These are phyloP conservation scores for Acanthurus leucopareius DNA, from an alignment of 2,797 vertebrate species.

Conservation along the genomic window DNA sequence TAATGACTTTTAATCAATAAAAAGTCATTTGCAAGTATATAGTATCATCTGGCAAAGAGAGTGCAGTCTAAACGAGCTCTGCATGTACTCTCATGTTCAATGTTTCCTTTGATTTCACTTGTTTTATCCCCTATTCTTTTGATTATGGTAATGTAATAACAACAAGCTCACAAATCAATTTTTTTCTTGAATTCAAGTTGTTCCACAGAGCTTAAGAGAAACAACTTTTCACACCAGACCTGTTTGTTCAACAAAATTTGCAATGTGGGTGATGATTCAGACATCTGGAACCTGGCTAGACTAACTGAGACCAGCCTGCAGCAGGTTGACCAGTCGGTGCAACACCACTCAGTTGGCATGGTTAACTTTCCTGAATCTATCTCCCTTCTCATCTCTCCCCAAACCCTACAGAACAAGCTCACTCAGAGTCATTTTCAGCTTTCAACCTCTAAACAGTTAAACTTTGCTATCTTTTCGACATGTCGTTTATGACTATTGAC, in stretches of 20 bases:
- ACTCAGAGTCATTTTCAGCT: neutral
- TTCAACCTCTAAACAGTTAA: neutral
- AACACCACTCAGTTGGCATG: neutral
- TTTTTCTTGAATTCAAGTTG: neutral
- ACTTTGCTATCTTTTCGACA: neutral
- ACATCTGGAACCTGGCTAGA: conserved; percentile 13
- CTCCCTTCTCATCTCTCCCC: neutral
- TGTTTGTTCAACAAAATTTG: conserved; percentile 5
- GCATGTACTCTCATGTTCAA: neutral
- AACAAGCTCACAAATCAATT: neutral
- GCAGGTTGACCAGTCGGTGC: conserved; percentile 20
- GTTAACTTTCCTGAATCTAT: conserved; percentile 2
- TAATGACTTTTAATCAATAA: conserved; percentile 12
- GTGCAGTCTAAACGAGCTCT: conserved; percentile 8
- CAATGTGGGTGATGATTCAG: conserved; percentile 10
- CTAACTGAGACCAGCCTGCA: conserved; percentile 13
- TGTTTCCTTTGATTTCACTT: conserved; percentile 23
- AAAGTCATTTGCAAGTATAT: neutral
- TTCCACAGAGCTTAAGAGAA: conserved; percentile 8
- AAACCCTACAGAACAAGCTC: neutral
- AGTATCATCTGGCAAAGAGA: conserved; percentile 4
- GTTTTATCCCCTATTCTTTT: neutral
- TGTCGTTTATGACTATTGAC: neutral
- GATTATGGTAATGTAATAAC: neutral
- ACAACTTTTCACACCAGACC: neutral